Conservation (phyloP, 2,888 invertebrate species). For the Nomada flava region DNA sequence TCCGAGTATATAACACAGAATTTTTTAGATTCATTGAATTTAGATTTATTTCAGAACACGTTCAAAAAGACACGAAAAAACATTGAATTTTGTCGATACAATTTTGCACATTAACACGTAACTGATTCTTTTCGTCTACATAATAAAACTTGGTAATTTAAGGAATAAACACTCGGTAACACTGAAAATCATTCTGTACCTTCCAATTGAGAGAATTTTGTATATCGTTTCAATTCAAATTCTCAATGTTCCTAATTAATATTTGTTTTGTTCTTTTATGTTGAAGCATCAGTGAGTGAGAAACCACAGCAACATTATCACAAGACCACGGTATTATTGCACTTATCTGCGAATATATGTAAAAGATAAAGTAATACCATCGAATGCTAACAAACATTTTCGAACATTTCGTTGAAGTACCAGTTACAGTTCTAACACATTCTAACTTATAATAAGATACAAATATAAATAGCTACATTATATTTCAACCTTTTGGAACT, state of each 20-base stretch:
- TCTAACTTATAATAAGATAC: conserved; percentile 39
- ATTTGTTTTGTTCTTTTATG: conserved; percentile 1
- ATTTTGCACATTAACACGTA: conserved; percentile 23
- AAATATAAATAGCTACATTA: conserved; percentile 61
- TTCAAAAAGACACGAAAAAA: conserved; percentile 45
- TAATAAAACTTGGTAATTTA: conserved; percentile 10
- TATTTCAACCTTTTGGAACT: conserved; percentile 26
- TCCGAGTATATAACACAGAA: conserved; percentile 33
- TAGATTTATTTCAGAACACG: conserved; percentile 47
- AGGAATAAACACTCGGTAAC: conserved; percentile 26
- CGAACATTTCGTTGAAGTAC: conserved; percentile 49
- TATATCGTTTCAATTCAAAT: conserved; percentile 21
- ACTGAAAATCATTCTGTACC: conserved; percentile 11
- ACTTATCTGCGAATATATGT: conserved; percentile 45
- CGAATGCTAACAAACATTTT: conserved; percentile 39
- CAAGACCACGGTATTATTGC: conserved; percentile 58
- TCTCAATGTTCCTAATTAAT: conserved; percentile 31
- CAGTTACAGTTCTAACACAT: conserved; percentile 33
- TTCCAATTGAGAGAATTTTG: conserved; percentile 5
- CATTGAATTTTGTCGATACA: conserved; percentile 36
- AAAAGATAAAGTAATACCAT: conserved; percentile 51
- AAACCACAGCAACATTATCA: conserved; percentile 58
- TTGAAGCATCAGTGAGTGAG: conserved; percentile 39
- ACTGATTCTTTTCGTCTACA: background rate
- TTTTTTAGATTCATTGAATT: conserved; percentile 37